phyloP scores from a whole-genome alignment of 2,797 vertebrate species.

The Oceanodroma leucorhoa region DNA sequence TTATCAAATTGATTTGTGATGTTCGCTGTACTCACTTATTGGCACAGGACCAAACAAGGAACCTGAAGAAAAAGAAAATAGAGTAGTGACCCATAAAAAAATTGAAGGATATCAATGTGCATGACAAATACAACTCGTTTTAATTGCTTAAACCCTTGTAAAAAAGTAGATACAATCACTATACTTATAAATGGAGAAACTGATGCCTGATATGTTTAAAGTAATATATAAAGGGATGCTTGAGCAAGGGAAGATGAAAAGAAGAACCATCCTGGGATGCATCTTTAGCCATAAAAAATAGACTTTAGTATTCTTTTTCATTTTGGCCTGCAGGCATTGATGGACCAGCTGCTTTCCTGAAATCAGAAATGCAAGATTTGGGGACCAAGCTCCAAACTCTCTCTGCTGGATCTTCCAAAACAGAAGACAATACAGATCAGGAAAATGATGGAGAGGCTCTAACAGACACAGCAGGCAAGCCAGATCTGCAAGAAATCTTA shows the following conservation, averaged over 20 bases:
- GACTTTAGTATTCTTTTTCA: background rate
- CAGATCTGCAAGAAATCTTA: slow-evolving; percentile 88
- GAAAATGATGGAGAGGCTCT: slow-evolving; percentile 76
- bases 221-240: background rate
- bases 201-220: background rate
- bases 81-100: background rate
- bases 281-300: background rate
- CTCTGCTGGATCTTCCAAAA: slow-evolving; percentile 75
- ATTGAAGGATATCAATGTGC: background rate
- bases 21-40: background rate
- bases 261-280: background rate
- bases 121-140: background rate
- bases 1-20: background rate
- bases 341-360: slow-evolving; percentile 86
- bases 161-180: background rate
- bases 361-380: slow-evolving; percentile 78
- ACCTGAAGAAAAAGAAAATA: background rate
- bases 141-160: background rate
- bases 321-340: slow-evolving; percentile 82
- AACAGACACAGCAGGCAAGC: slow-evolving; percentile 76
- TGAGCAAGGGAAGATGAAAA: background rate
- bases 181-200: background rate
- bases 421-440: slow-evolving; percentile 73
- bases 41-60: background rate
- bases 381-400: slow-evolving; percentile 80